phyloP scores from a whole-genome alignment of 2,113 vertebrate genomes.

The Cisticola juncidis region DNA sequence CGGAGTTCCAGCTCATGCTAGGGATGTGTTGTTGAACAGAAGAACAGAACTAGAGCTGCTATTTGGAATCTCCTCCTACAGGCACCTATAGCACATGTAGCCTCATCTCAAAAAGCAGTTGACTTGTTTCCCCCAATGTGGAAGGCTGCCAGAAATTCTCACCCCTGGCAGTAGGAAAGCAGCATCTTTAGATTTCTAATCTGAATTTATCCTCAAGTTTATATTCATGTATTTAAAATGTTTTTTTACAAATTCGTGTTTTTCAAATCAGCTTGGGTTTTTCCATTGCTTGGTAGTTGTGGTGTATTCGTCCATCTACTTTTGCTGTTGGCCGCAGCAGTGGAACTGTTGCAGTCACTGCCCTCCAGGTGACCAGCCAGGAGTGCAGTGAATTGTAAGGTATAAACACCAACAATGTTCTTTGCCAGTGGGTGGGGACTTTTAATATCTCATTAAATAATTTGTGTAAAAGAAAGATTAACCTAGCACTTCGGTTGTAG shows the following conservation, averaged over 20 bases:
- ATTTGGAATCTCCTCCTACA: rapidly evolving
- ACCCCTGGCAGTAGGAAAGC: background rate
- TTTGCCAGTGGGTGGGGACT: background rate
- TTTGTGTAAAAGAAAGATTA: background rate
- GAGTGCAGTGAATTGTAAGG: background rate
- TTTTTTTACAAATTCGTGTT: background rate
- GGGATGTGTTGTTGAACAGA: background rate
- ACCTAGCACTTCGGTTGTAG: background rate
- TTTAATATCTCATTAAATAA: background rate
- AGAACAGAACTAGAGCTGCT: background rate
- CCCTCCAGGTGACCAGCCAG: background rate
- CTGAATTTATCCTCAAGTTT: background rate
- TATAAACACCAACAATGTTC: background rate
- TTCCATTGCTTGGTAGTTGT: background rate
- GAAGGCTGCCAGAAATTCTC: background rate
- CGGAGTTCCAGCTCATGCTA: background rate
- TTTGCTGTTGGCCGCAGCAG: background rate
- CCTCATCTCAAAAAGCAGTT: background rate
- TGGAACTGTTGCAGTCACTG: background rate
- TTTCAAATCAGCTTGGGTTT: background rate
- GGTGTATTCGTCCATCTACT: background rate
- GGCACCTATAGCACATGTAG: rapidly evolving
- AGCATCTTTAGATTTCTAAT: background rate
- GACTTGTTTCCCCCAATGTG: background rate
- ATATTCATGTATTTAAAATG: background rate